Conservation (phyloP, 2,888 invertebrate species). For the Diloba caeruleocephala region DNA sequence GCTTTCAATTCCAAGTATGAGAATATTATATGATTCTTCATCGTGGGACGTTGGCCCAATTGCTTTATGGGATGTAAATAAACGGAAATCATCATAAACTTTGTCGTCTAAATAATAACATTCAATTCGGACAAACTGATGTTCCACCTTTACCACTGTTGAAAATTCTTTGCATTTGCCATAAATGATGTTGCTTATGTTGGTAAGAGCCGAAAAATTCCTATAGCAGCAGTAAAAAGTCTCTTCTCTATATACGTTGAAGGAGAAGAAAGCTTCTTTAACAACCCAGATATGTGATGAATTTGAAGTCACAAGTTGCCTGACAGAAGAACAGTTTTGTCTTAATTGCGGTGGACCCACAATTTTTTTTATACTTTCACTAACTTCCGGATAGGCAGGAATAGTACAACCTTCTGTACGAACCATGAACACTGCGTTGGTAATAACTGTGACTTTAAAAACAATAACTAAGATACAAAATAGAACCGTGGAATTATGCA, state of each 20-base stretch:
- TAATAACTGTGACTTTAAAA: slow-evolving; percentile 4
- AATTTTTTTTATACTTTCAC: slow-evolving; percentile 40
- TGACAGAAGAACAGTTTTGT: slow-evolving; percentile 42
- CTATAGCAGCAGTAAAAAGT: slow-evolving; percentile 60
- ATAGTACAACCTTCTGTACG: slow-evolving; percentile 60
- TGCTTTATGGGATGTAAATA: slow-evolving; percentile 37
- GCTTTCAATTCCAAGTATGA: slow-evolving; percentile 95
- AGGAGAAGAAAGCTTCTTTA: slow-evolving; percentile 41
- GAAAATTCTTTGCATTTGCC: slow-evolving; percentile 54
- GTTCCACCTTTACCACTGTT: slow-evolving; percentile 42
- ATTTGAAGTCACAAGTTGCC: slow-evolving; percentile 51
- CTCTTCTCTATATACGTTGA: slow-evolving; percentile 26
- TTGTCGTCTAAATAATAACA: slow-evolving; percentile 88
- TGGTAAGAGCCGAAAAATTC: slow-evolving; percentile 43
- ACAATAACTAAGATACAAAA: slow-evolving; percentile 24
- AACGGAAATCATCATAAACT: slow-evolving; percentile 57
- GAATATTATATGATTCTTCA: slow-evolving; percentile 87
- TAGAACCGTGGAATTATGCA: slow-evolving; percentile 18
- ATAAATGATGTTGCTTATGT: slow-evolving; percentile 46
- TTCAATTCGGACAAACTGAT: slow-evolving; percentile 77
- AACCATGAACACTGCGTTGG: slow-evolving; percentile 47
- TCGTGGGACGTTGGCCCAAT: not conserved
- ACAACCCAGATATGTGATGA: slow-evolving; percentile 59
- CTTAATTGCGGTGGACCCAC: slow-evolving; percentile 23
- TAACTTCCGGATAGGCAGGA: slow-evolving; percentile 45